Conservation (phyloP, 1,140 invertebrate species). For the Diprion similis region DNA sequence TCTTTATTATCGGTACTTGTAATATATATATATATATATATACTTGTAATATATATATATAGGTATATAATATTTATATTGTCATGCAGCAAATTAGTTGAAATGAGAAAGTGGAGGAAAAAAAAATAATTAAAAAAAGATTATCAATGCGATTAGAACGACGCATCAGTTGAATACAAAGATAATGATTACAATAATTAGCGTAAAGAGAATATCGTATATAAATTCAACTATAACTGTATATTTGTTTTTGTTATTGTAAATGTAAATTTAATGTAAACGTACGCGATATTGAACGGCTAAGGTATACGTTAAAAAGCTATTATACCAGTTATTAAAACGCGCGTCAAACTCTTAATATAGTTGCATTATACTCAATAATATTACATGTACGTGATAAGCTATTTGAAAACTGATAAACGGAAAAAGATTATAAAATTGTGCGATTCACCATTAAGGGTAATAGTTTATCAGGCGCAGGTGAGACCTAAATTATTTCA, state of each 20-base stretch:
- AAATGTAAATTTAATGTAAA: too few species aligned
- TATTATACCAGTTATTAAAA: not conserved
- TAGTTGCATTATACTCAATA: not conserved
- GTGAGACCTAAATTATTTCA: conserved; percentile 30
- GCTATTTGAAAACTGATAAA: not conserved
- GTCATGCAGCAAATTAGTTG: not conserved
- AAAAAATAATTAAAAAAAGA: too few species aligned
- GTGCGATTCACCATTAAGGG: not conserved
- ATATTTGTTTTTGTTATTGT: too few species aligned
- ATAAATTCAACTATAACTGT: too few species aligned
- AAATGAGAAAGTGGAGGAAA: too few species aligned
- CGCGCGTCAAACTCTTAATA: not conserved
- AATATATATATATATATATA: not conserved
- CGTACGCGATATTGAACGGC: too few species aligned
- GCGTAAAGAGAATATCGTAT: too few species aligned
- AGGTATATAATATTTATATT: not conserved
- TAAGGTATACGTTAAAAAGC: not conserved
- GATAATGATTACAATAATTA: too few species aligned
- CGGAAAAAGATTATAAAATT: not conserved
- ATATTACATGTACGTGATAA: not conserved
- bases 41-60: too few species aligned
- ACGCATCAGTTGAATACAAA: too few species aligned
- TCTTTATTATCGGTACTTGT: not conserved
- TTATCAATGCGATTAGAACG: too few species aligned
- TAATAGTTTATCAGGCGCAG: conserved; percentile 31